These are phyloP conservation scores for Montipora capitata DNA, from an alignment of 92 coral and sea anemone species.

Conservation along the genomic window DNA sequence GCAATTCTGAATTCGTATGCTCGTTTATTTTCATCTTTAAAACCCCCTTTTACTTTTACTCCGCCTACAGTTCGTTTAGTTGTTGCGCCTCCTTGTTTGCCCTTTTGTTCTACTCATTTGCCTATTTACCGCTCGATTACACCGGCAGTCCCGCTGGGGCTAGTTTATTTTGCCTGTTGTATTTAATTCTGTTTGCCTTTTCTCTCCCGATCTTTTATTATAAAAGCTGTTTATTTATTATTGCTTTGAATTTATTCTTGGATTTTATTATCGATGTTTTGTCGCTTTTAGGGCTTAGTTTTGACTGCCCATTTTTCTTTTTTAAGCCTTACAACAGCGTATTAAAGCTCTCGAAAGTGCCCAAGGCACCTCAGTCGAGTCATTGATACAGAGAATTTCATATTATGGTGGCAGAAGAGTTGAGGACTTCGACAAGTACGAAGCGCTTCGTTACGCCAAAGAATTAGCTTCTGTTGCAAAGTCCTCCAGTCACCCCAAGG, in stretches of 20 bases:
- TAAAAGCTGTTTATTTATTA: too few relatives aligned
- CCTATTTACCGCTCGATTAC: constrained; percentile 4
- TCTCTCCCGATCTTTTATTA: too few relatives aligned
- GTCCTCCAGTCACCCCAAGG: constrained; percentile 44
- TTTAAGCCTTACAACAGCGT: constrained; percentile 36
- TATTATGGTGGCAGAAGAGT: constrained; percentile 53
- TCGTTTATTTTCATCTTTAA: constrained; percentile 24
- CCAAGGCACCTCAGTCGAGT: constrained; percentile 31
- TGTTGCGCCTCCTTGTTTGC: not conserved
- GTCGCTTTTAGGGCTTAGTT: too few relatives aligned
- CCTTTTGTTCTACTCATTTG: constrained; percentile 5
- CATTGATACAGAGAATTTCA: constrained; percentile 43
- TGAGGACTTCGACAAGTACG: constrained; percentile 60
- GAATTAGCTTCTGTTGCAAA: constrained; percentile 65
- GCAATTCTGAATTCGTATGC: too few relatives aligned
- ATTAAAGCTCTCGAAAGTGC: constrained; percentile 58
- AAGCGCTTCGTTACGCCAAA: constrained; percentile 60
- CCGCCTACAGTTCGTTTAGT: not conserved
- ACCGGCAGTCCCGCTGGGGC: constrained; percentile 19
- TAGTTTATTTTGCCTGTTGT: constrained; percentile 13
- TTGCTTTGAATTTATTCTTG: too few relatives aligned
- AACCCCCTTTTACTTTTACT: not conserved
- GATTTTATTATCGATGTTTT: too few relatives aligned
- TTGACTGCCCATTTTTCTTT: constrained; percentile 14
- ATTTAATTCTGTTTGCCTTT: not conserved